Percentiles rank a stretch among this genome's conserved stretches.
Evolutionary conservation across 2,888 invertebrate genomes (phyloP).

Genomic region (Cryptocephalus primarius): DNA sequence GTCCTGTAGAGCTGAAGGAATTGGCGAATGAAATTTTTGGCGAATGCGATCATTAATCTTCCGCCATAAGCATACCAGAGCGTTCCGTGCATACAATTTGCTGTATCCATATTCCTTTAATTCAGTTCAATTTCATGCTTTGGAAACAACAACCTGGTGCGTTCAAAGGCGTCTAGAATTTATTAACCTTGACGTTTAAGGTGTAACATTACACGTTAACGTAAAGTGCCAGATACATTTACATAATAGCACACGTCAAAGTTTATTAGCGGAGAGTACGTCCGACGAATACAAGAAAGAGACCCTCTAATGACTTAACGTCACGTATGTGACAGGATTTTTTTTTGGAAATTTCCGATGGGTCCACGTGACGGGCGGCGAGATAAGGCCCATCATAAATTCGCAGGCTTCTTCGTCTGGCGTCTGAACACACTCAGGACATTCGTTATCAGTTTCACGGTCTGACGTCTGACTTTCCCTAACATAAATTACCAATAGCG

Average conservation of each 20-base stretch:
- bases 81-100: no score
- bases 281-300: no score
- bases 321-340: no score
- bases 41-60: no score
- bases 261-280: background rate
- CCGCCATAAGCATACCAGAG: no score
- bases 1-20: no score
- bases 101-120: no score
- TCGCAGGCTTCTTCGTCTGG: slow-evolving; percentile 11
- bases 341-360: no score
- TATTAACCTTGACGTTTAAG: slow-evolving; percentile 10
- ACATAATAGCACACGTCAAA: slow-evolving; percentile 16
- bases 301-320: no score
- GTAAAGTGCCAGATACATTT: slow-evolving; percentile 15
- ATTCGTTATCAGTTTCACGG: slow-evolving; percentile 10
- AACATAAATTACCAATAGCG: slow-evolving; percentile 12
- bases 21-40: no score
- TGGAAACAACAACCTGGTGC: no score
- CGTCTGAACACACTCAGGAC: slow-evolving; percentile 9
- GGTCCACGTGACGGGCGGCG: background rate
- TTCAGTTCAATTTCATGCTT: no score
- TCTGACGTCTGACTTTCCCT: slow-evolving; percentile 11
- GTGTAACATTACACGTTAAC: slow-evolving; percentile 9
- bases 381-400: slow-evolving; percentile 13
- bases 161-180: slow-evolving; percentile 7